These are phyloP conservation scores for Uromys caudimaculatus DNA, from an alignment of 2,797 vertebrate genomes.

Conservation along the genomic window DNA sequence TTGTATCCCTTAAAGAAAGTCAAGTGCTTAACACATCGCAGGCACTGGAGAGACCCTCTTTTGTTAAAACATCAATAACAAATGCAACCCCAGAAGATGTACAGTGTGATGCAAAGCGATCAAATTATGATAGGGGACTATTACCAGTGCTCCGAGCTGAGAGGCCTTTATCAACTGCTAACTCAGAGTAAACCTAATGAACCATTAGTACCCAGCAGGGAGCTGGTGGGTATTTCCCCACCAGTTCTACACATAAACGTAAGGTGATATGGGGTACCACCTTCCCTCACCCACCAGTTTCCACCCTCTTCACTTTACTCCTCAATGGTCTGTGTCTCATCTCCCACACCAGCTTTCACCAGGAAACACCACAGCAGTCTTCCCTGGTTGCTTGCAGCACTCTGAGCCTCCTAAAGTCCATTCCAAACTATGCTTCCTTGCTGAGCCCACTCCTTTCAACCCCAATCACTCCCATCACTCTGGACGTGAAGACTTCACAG, in stretches of 20 bases:
- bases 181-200: background rate
- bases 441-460: background rate
- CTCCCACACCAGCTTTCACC: background rate
- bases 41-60: background rate
- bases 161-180: slow-evolving; percentile 1
- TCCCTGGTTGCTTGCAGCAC: background rate
- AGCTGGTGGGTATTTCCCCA: background rate
- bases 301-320: background rate
- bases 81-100: slow-evolving; percentile 28
- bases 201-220: background rate
- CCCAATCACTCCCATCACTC: background rate
- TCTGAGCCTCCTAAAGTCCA: no score
- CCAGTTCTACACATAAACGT: background rate
- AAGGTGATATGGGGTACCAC: background rate
- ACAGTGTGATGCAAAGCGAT: background rate
- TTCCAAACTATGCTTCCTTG: background rate
- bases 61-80: slow-evolving; percentile 7
- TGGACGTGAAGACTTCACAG: background rate
- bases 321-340: background rate
- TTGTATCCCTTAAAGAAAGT: background rate
- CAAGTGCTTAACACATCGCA: background rate
- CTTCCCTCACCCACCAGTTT: background rate
- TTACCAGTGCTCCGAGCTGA: background rate
- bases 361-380: background rate
- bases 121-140: background rate